These are phyloP conservation scores for Machaerirhynchus nigripectus DNA, from an alignment of 2,113 vertebrate species.

Conservation along the genomic window DNA sequence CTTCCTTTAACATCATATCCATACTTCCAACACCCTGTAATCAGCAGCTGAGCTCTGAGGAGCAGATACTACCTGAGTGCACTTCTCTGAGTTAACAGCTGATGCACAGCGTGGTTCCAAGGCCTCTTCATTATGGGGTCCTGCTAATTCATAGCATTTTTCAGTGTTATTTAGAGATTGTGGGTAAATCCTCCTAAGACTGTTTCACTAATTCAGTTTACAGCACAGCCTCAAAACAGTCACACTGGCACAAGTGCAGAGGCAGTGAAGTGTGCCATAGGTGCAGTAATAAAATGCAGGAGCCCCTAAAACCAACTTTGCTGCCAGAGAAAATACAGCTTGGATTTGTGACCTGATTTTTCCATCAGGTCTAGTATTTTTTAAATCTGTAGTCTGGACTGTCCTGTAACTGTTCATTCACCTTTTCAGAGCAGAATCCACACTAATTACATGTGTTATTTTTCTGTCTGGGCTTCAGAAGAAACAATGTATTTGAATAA, in stretches of 20 bases:
- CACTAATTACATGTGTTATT: background rate
- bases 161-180: background rate
- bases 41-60: background rate
- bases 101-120: background rate
- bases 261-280: background rate
- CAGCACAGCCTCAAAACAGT: background rate
- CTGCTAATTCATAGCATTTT: background rate
- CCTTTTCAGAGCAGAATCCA: background rate
- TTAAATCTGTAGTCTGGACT: background rate
- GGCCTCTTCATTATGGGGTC: background rate
- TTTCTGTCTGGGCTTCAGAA: background rate
- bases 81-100: background rate
- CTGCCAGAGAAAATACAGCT: background rate
- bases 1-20: background rate
- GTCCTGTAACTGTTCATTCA: background rate
- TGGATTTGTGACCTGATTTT: background rate
- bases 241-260: background rate
- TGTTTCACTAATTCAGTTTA: background rate
- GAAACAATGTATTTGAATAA: background rate
- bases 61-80: background rate
- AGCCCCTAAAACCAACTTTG: background rate
- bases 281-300: background rate
- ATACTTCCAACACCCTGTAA: background rate
- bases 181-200: background rate
- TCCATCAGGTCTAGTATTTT: background rate